Conservation (phyloP, 2,113 vertebrate genomes). For the Anhinga rufa region DNA sequence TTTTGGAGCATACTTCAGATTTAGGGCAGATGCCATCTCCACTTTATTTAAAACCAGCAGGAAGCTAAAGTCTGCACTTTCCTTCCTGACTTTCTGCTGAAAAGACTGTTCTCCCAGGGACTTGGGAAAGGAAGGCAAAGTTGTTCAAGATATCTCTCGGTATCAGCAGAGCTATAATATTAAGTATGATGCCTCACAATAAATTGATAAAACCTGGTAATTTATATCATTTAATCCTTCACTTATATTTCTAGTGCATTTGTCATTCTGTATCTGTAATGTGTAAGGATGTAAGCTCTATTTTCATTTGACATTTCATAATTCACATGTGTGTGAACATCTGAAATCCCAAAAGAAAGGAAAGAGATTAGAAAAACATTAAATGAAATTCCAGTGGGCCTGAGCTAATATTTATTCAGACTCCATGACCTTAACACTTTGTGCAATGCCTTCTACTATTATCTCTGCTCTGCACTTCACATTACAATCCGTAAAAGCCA, state of each 20-base stretch:
- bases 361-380: slow-evolving; percentile 19
- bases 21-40: background rate
- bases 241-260: background rate
- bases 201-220: background rate
- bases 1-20: background rate
- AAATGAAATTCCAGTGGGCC: background rate
- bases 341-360: slow-evolving; percentile 4
- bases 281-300: background rate
- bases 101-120: background rate
- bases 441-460: background rate
- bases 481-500: background rate
- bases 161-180: background rate
- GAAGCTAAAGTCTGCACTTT: background rate
- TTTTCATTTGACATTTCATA: slow-evolving; percentile 22
- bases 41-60: background rate
- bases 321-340: background rate
- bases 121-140: background rate
- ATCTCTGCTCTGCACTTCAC: background rate
- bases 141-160: background rate
- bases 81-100: background rate
- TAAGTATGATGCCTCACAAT: background rate
- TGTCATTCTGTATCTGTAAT: background rate
- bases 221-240: background rate
- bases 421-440: slow-evolving; percentile 6
- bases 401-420: slow-evolving; percentile 36